Conservation (phyloP, 2,888 invertebrate species). For the Polia nebulosa region DNA sequence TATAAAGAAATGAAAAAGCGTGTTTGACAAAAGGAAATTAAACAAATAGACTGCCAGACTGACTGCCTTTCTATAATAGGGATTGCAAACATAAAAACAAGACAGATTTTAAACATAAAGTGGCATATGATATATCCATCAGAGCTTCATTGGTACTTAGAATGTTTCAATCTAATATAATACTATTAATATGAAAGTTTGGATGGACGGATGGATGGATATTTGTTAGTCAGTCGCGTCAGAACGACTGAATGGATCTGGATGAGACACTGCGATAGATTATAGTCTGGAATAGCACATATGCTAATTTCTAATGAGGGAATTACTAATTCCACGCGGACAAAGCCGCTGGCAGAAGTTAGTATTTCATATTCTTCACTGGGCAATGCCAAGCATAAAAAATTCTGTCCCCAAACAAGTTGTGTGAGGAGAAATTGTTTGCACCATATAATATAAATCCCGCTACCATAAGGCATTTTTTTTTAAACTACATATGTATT, state of each 20-base stretch:
- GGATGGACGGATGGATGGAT: too few relatives aligned
- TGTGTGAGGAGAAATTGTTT: conserved; percentile 13
- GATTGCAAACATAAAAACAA: conserved; percentile 18
- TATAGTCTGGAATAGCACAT: too few relatives aligned
- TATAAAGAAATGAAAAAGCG: conserved; percentile 89
- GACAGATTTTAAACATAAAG: neutral
- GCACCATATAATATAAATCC: conserved; percentile 16
- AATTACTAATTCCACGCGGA: too few relatives aligned
- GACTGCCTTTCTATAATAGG: conserved; percentile 49
- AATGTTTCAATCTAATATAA: too few relatives aligned
- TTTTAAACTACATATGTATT: conserved; percentile 3
- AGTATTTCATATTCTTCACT: too few relatives aligned
- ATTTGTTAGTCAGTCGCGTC: too few relatives aligned
- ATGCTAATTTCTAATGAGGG: too few relatives aligned
- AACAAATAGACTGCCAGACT: conserved; percentile 59
- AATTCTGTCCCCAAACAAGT: neutral
- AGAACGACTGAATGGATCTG: too few relatives aligned
- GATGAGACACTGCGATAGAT: too few relatives aligned
- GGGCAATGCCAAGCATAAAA: too few relatives aligned
- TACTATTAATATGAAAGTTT: too few relatives aligned
- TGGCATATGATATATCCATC: neutral
- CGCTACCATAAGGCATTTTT: neutral
- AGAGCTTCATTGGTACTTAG: neutral
- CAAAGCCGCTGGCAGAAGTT: too few relatives aligned
- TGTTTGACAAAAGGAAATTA: conserved; percentile 80